These are phyloP conservation scores for Meiosimyza platycephala DNA, from an alignment of 2,888 invertebrate genomes.

Conservation along the genomic window DNA sequence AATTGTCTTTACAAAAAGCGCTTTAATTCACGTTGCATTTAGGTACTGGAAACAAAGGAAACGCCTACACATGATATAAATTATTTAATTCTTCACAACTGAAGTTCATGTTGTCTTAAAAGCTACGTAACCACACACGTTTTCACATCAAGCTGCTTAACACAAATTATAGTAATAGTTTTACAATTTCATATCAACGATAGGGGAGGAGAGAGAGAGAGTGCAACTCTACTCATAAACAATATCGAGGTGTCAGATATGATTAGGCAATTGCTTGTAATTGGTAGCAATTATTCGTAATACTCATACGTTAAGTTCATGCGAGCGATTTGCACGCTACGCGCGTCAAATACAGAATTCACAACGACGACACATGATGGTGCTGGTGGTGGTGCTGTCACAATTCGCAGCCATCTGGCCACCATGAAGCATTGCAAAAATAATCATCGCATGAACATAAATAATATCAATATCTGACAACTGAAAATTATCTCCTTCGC, in stretches of 20 bases:
- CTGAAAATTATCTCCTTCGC: constrained; percentile 67
- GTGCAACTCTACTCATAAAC: constrained; percentile 42
- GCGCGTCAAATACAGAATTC: constrained; percentile 33
- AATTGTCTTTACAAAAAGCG: too few relatives aligned
- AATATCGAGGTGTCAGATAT: constrained; percentile 49
- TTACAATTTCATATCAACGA: not conserved
- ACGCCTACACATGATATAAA: too few relatives aligned
- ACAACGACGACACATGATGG: not conserved
- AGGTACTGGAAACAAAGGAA: too few relatives aligned
- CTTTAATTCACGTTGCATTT: too few relatives aligned
- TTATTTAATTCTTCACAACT: not conserved
- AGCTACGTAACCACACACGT: not conserved
- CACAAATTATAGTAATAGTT: too few relatives aligned
- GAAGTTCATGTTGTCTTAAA: not conserved
- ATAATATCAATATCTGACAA: constrained; percentile 66
- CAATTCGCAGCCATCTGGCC: constrained; percentile 30
- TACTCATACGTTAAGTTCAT: constrained; percentile 47
- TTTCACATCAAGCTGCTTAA: too few relatives aligned
- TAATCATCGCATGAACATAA: constrained; percentile 61
- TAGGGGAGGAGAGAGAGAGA: not conserved
- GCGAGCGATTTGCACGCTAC: constrained; percentile 54
- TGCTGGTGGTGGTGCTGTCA: too few relatives aligned
- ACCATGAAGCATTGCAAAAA: constrained; percentile 39
- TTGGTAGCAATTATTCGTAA: constrained; percentile 65
- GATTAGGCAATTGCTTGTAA: constrained; percentile 64